Percentiles rank a stretch among this genome's conserved stretches.
phyloP scores from a whole-genome alignment of 2,113 vertebrate genomes.

The Megaceryle maxima region DNA sequence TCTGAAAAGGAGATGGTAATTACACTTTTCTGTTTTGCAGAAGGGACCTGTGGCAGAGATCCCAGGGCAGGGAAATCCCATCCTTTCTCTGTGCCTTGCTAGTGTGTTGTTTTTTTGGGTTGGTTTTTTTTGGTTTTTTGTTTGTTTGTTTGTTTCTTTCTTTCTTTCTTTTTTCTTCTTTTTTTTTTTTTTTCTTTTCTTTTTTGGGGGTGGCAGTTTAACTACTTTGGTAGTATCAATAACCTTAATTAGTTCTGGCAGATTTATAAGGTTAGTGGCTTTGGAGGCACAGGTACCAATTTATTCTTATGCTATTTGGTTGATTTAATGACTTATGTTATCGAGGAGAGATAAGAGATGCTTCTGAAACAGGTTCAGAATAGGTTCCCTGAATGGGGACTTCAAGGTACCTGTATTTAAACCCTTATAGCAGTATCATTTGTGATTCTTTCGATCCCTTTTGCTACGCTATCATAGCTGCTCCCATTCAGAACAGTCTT shows the following conservation, averaged over 20 bases:
- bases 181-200: background rate
- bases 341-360: background rate
- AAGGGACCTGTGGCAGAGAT: background rate
- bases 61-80: rapidly evolving
- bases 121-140: no score
- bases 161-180: no score
- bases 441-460: background rate
- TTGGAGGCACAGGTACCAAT: background rate
- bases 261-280: background rate
- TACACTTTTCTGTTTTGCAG: background rate
- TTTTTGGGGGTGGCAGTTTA: background rate
- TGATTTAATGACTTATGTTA: background rate
- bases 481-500: background rate
- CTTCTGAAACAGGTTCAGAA: background rate
- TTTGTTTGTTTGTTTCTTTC: no score
- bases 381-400: rapidly evolving
- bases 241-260: background rate
- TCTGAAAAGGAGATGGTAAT: background rate
- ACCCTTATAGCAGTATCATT: background rate
- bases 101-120: no score
- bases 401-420: background rate
- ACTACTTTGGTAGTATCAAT: background rate
- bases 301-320: background rate
- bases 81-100: background rate
- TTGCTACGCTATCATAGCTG: background rate